Evolutionary conservation across 1,140 invertebrate genomes (phyloP), one percentile per base, ranked within the genome.

Genomic region (Parapsyche elsis): DNA sequence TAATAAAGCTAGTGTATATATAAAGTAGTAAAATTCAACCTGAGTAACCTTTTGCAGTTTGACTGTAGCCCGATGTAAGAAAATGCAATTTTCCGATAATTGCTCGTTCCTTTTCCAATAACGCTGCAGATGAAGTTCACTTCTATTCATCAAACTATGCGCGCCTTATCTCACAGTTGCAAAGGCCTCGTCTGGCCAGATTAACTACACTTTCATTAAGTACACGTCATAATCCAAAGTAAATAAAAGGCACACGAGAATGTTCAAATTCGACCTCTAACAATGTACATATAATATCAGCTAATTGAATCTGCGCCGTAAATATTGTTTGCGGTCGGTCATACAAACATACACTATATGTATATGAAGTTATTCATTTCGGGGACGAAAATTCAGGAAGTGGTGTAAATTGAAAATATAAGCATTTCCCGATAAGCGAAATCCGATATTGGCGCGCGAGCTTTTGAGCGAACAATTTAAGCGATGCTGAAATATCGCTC

Each of bases 51-150:
- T n/a, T n/a, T n/a, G n/a, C n/a, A n/a, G n/a, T n/a, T n/a, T n/a
- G n/a, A n/a, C n/a, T n/a, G n/a, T n/a, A n/a, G n/a, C n/a, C n/a
- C n/a, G n/a, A 38, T 38, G 30, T 38, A 38, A 4, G 30, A 76
- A 76, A 76, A 76, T 76, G 74, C 74, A 76, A 76, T 76, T 76
- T 76, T 19, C 74, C 49, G 74, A 76, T 76, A 76, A 76, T 76
- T 76, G 74, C 19, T 59, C 16, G 45, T 49, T 76, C 57, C 74
- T 76, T 76, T 76, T 76, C 74, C 74, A 76, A 76, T 76, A 76
- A 76, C 24, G 74, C 74, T 76, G 74, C 74, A 76, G 74, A 76
- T 76, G 74, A 76, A 76, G 74, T 76, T 76, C 44, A 45, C 23
- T 21, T 76, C 46, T 24, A 76, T 76, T 76, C 74, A 76, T 76